Evolutionary conservation across 2,888 invertebrate species (phyloP), one percentile per base, ranked within the genome.

Genomic region (Caradrina clavipalpis): DNA sequence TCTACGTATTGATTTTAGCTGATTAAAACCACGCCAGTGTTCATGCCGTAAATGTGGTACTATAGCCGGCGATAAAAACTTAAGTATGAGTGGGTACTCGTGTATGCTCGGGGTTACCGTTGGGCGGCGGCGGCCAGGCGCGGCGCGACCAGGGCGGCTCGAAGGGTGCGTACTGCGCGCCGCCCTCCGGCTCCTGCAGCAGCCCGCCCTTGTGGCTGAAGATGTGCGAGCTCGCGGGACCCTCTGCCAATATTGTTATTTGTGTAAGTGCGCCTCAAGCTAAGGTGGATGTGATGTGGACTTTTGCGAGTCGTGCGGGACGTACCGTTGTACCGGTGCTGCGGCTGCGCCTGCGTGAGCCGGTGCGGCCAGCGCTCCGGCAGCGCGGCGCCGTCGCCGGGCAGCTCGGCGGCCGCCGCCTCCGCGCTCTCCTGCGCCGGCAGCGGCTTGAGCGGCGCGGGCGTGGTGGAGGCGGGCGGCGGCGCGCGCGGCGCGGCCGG

Each of bases 191-290:
- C 86, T 96, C 96, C 83, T 96, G 96, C 83, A 97, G 96, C 86
- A 97, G 92, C 64, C 97, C 97, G 83, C 96, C 97, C 93, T 97
- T 97, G 94, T 97, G 97, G 89, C 97, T 97, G 93, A 97, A 97
- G 88, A 97, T 97, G 88, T 97, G 97, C 83, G 97, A 97, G 78
- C 89, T 83, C 57, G 78, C 82, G 26, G 73, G 78, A n/a, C 69
- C 77, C 60, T 83, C 86, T 84, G 72, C 50, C 50, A 67, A 57
- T 13, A 62, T 57, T 3, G 7, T 22, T 13, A 22, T 42, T 47
- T 10, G 19, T 51, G 17, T 22, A 6, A 35, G 10, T 51, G 21
- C 13, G 15, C n/a, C 8, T 49, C 8, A 8, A 1, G 35, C 35
- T 35, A 7, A 1, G 35, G 35, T 35, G 35, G 35, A 8, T 8